Percentiles rank a stretch among this genome's conserved stretches.
Conservation (phyloP, 1,140 invertebrate genomes). For the Megalonaias nervosa region DNA sequence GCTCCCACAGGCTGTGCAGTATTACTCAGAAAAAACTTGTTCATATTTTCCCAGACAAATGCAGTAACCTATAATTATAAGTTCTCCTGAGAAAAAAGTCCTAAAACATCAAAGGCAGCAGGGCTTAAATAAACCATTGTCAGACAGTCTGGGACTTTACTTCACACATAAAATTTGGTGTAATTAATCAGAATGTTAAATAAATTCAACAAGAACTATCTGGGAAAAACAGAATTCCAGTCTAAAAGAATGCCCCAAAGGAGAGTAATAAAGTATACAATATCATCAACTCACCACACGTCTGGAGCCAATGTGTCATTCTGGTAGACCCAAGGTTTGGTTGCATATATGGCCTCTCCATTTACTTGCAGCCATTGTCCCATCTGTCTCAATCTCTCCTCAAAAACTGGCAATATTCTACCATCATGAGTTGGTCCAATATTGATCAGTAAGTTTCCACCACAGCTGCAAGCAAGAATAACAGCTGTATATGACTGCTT, state of each 20-base stretch:
- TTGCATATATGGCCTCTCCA: conserved; percentile 91
- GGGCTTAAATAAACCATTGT: no score
- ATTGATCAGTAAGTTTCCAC: conserved; percentile 92
- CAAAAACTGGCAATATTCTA: conserved; percentile 88
- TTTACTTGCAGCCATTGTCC: conserved; percentile 87
- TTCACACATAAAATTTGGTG: not conserved
- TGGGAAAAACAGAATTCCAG: not conserved
- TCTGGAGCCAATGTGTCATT: conserved; percentile 82
- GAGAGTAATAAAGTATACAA: not conserved
- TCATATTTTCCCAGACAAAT: no score
- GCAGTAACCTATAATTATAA: no score
- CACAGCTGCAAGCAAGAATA: conserved; percentile 76
- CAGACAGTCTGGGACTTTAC: not conserved
- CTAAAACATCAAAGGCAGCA: no score
- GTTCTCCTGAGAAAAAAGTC: no score
- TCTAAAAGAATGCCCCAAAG: not conserved
- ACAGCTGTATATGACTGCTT: no score
- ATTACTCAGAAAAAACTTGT: no score
- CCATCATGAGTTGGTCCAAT: conserved; percentile 93
- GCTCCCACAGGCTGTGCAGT: no score
- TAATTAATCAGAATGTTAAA: not conserved
- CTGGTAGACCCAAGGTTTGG: conserved; percentile 80
- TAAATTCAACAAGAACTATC: not conserved
- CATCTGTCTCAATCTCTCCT: conserved; percentile 83
- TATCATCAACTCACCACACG: conserved; percentile 43